Base-by-base conservation (phyloP, 2,797 vertebrate species). In the Diplodus puntazzo region DNA sequence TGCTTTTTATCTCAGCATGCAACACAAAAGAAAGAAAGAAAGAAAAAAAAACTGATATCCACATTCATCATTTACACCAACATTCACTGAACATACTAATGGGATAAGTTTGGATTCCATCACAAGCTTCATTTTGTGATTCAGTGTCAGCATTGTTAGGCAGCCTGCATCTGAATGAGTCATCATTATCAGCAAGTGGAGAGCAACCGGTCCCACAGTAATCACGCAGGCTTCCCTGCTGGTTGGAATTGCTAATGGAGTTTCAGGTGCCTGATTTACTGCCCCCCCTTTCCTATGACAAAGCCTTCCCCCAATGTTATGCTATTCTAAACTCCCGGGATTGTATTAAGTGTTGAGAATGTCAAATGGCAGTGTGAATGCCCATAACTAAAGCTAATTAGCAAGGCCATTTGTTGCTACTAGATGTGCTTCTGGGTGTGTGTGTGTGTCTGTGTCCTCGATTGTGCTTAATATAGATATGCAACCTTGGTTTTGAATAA, bases 191-290 rank as follows among this genome's bases (percentile, higher is more conserved):
- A 75, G 83, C 64, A 30, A 75, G 73, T 27, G 55, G 79, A 75
- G 74, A 88, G 83, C 61, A 68, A 81, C 64, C 45, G 16, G 23
- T 78, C 78, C 82, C 66, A 53, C 59, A 68, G 82, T 87, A 86
- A 91, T 93, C 91, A 89, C 80, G 61, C 69, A 79, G 80, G 61
- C 68, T 73, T 77, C 78, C 75, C 69, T 73, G 80, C 80, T 86
- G 81, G 73, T 71, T 85, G 83, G 75, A 88, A 85, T 87, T 69
- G 49, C 83, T 91, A 92, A 92, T 89, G 69, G 75, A 63, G 81
- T 90, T 92, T 89, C 88, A 91, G 90, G 89, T 88, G 83, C 75
- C 78, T 90, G 88, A 92, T 92, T 89, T 92, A 87, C 87, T 86
- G 67, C 68, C 80, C 79, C 57, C 66, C 30, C 30, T 59, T 78